phyloP scores from a whole-genome alignment of 2,888 invertebrate species.

The Gari tellinella region DNA sequence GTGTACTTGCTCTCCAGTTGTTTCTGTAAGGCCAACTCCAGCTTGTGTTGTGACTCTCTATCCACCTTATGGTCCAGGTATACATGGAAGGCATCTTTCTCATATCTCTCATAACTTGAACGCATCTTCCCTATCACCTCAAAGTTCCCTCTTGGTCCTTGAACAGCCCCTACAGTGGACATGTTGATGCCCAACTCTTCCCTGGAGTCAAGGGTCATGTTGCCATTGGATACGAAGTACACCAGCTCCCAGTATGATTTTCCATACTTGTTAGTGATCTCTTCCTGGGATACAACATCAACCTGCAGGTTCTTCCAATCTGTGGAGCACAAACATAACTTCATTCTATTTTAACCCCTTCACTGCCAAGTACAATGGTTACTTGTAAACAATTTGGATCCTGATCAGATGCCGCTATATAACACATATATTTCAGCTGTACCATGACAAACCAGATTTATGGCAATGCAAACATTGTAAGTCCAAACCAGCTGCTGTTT shows the following conservation, averaged over 20 bases:
- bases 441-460: too few species aligned
- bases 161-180: slow-evolving; percentile 22
- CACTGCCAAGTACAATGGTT: too few species aligned
- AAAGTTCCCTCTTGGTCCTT: slow-evolving; percentile 40
- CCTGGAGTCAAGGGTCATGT: slow-evolving; percentile 48
- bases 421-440: too few species aligned
- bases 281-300: slow-evolving; percentile 53
- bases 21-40: slow-evolving; percentile 34
- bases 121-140: slow-evolving; percentile 15
- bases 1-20: slow-evolving; percentile 38
- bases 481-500: too few species aligned
- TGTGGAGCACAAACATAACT: too few species aligned
- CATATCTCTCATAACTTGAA: slow-evolving; percentile 35
- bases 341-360: too few species aligned
- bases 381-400: too few species aligned
- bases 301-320: slow-evolving; percentile 46
- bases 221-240: slow-evolving; percentile 53
- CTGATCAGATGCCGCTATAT: too few species aligned
- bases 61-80: slow-evolving; percentile 58
- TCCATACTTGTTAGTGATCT: slow-evolving; percentile 58
- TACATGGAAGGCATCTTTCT: slow-evolving; percentile 44
- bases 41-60: slow-evolving; percentile 20
- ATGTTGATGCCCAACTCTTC: slow-evolving; percentile 41
- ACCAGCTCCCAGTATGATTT: slow-evolving; percentile 61
- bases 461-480: too few species aligned